Conservation (phyloP, 2,113 vertebrate genomes). For the Myrmophylax atrothorax region DNA sequence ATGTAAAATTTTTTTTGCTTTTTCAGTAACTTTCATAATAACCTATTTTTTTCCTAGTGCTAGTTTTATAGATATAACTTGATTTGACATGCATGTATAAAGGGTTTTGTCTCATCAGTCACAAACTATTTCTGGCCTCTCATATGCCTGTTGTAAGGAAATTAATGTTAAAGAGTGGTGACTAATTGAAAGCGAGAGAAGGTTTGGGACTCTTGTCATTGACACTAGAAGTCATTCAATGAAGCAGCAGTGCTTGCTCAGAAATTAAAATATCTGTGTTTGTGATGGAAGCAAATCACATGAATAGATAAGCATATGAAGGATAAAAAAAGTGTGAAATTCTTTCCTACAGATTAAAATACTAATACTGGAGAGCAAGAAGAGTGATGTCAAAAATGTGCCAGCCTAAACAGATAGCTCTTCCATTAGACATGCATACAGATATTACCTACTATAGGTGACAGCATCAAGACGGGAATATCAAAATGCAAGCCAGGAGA, state of each 20-base stretch:
- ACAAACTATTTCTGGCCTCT: not conserved
- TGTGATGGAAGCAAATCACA: not conserved
- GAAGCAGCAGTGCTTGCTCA: not conserved
- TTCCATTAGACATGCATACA: not conserved
- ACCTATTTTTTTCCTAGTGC: not conserved
- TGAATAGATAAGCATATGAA: not conserved
- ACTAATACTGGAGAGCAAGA: not conserved
- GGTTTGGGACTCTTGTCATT: not conserved
- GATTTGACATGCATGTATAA: rapidly evolving
- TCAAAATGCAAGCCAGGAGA: not conserved
- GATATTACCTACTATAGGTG: not conserved
- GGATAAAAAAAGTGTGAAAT: not conserved
- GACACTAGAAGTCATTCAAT: not conserved
- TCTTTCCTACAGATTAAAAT: not conserved
- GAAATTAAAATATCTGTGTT: not conserved
- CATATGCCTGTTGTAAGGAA: not conserved
- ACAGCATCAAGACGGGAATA: not conserved
- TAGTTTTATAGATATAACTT: not conserved
- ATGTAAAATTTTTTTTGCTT: not conserved
- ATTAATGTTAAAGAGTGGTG: not conserved
- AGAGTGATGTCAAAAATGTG: not conserved
- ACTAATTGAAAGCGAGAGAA: not conserved
- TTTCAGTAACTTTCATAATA: not conserved
- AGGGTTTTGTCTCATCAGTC: not conserved
- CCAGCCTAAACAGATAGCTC: not conserved